phyloP scores from a whole-genome alignment of 2,113 vertebrate genomes.

The Chaetura pelagica region DNA sequence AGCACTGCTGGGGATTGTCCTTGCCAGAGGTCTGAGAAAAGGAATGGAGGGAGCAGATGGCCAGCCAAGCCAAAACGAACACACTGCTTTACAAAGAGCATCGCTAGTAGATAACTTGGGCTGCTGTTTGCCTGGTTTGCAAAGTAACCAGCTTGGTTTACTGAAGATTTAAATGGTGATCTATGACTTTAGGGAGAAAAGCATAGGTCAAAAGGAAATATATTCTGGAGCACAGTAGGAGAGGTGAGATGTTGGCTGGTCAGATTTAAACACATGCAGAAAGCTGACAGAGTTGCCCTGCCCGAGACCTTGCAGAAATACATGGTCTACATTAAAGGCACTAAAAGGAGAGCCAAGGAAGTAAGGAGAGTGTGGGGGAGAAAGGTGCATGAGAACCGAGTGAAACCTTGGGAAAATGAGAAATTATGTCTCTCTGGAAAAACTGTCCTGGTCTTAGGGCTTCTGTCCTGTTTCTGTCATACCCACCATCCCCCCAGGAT shows the following conservation, averaged over 20 bases:
- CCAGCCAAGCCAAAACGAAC: background rate
- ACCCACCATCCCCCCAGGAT: background rate
- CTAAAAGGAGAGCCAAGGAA: background rate
- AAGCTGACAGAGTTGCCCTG: background rate
- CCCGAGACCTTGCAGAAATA: background rate
- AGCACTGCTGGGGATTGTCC: background rate
- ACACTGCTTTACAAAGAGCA: background rate
- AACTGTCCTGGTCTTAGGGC: background rate
- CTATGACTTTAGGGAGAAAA: background rate
- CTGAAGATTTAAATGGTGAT: background rate
- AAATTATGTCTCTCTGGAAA: background rate
- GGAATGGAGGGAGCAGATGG: background rate
- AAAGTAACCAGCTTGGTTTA: background rate
- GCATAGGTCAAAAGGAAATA: background rate
- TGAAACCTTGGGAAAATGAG: background rate
- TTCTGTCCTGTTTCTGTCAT: background rate
- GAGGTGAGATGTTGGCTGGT: background rate
- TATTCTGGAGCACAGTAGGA: background rate
- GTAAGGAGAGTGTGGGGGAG: background rate
- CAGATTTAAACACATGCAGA: background rate
- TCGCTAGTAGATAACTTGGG: background rate
- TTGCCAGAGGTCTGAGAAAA: background rate
- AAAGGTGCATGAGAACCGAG: background rate
- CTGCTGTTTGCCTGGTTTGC: background rate
- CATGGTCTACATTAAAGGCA: background rate